A percentile compares a stretch with the other conserved stretches of the same genome.
Conservation (phyloP, 1,140 invertebrate species). For the Euura lappo region DNA sequence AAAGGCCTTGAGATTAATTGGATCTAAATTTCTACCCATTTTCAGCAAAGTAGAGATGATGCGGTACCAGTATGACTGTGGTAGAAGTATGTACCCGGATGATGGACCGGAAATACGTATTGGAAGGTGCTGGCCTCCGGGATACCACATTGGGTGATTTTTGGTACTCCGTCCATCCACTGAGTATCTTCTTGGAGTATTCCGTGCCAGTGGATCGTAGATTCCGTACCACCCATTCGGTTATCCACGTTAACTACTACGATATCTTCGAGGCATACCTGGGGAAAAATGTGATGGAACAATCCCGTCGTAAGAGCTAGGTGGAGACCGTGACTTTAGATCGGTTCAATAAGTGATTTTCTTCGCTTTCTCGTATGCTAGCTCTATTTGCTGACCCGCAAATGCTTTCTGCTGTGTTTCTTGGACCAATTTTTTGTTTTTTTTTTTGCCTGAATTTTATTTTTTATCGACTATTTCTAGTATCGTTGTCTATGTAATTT, state of each 20-base stretch:
- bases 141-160: constrained; percentile 74
- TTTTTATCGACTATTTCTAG: no score
- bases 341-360: no score
- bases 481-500: no score
- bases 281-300: constrained; percentile 22
- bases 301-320: background rate
- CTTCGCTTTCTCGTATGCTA: no score
- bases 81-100: constrained; percentile 63
- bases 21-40: no score
- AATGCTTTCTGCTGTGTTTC: no score
- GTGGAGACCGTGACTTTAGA: no score
- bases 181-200: constrained; percentile 57
- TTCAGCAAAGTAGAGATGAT: background rate
- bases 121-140: constrained; percentile 62
- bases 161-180: constrained; percentile 73
- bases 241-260: constrained; percentile 66
- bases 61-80: constrained; percentile 65
- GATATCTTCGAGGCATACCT: constrained; percentile 67
- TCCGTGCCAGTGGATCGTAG: constrained; percentile 64
- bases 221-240: constrained; percentile 55
- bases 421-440: no score
- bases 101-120: constrained; percentile 59
- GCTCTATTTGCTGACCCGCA: no score
- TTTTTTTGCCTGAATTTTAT: no score
- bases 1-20: no score